phyloP scores from a whole-genome alignment of 2,797 vertebrate genomes.

The Pseudochirops cupreus region DNA sequence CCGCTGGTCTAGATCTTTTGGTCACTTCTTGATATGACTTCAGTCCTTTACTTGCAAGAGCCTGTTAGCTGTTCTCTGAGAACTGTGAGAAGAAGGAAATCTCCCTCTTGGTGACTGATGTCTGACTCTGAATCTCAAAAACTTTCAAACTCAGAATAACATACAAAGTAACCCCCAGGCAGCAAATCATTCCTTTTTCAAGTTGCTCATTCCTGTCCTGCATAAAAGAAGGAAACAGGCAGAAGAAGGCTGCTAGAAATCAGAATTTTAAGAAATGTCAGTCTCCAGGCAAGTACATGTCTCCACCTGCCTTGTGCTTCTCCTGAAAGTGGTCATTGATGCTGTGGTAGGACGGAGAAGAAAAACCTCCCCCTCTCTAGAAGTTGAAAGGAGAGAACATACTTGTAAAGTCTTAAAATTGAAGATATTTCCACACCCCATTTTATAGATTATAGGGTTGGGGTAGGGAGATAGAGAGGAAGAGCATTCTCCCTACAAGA shows the following conservation, averaged over 20 bases:
- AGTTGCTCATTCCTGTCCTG: not conserved
- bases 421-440: not conserved
- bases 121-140: too few relatives aligned
- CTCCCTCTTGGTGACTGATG: too few relatives aligned
- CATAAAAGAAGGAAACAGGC: not conserved
- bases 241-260: not conserved
- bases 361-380: not conserved
- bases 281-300: not conserved
- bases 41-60: too few relatives aligned
- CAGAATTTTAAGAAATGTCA: not conserved
- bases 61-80: too few relatives aligned
- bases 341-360: not conserved
- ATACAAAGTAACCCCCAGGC: too few relatives aligned
- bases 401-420: not conserved
- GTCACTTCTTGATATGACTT: too few relatives aligned
- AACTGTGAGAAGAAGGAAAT: too few relatives aligned
- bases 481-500: not conserved
- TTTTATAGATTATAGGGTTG: not conserved
- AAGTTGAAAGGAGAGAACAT: not conserved
- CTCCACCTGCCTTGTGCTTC: not conserved
- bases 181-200: too few relatives aligned
- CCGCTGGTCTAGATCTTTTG: too few relatives aligned
- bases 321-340: not conserved
- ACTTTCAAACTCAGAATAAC: too few relatives aligned
- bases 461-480: too few relatives aligned